Base-by-base conservation (phyloP, 2,113 vertebrate species). In the Atherinomorus stipes region DNA sequence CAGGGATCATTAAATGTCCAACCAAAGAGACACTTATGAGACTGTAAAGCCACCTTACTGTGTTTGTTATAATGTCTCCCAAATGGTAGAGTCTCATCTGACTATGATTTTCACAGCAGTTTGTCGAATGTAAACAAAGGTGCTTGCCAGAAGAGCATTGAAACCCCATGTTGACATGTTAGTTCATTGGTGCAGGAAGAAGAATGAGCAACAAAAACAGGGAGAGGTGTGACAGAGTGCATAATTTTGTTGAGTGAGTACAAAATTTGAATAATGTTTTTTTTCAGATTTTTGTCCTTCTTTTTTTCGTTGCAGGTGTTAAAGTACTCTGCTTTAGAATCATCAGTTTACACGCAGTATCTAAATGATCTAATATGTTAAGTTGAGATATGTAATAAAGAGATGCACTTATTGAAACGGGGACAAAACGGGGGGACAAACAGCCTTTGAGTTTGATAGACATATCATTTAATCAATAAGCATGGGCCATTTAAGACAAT, bases 71-170 rank as follows among this genome's bases (percentile, higher is more conserved):
- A 92, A 93, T 90, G 69, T 51, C 63, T 92, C 87, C 86, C 85
- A 90, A 90, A 91, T 91, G 85, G 81, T 62, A 65, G 23, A 23
- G 19, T 62, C 83, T 88, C 78, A 85, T 88, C 85, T 82, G 80
- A 86, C 70, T 71, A 68, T 75, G 80, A 89, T 90, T 93, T 90
- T 90, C 81, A 83, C 86, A 91, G 89, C 76, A 76, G 74, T 87
- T 80, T 87, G 84, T 85, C 81, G 78, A 76, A 84, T 83, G 81
- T 85, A 85, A 93, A 91, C 85, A 87, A 79, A 67, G 64, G 34
- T 57, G 71, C 21, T 31, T 81, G 22, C 58, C 78, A 83, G 78
- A 25, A 21, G 83, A 87, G 85, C 64, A 28, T 26, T 49, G 12
- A 91, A 65, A 87, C 71, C 69, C 2, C 42, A 8, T 64, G 56